Base-by-base conservation (phyloP, 2,113 vertebrate genomes). In the Taurulus bubalis region DNA sequence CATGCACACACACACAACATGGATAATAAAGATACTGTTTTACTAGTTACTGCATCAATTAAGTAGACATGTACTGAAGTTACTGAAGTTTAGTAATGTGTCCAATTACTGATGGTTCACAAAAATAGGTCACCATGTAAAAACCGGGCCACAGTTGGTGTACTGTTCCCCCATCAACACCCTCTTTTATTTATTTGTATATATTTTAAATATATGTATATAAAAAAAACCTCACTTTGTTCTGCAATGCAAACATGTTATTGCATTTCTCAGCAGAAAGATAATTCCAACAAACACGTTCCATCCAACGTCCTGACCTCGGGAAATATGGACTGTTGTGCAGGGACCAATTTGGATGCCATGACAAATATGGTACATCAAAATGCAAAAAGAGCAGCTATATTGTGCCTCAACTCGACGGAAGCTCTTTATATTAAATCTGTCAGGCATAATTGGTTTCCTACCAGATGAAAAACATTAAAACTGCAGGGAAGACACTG, bases 361-460 rank as follows among this genome's bases (percentile, higher is more conserved):
- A 30, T 85, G 88, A 89, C 64, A 77, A 90, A 94, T 89, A 65
- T 12, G 32, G 26, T 55, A 8, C 82, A 85, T 88, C 89, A 82
- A 78, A 76, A 87, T 75, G 77, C 83, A 82, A 75, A 67, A 71
- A 68, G 88, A 77, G 69, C 55, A 47, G 80, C 79, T 74, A 76
- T 73, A 85, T 71, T 72, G 84, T 63, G 77, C 65, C 77, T 87
- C 66, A 60, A 69, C 80, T 75, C 58, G 53, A 65, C 78, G 92
- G 88, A 63, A 69, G 89, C 85, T 72, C 55, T 63, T 88, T 66
- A 93, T 92, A 92, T 89, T 84, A 90, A 92, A 91, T 91, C 87
- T 92, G 89, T 94, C 93, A 91, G 83, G 89, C 84, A 63, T 92
- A 93, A 94, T 94, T 93, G 87, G 91, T 92, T 94, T 93, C 90